These are phyloP conservation scores for Tridacna crocea DNA, from an alignment of 2,888 invertebrate species.

Conservation along the genomic window DNA sequence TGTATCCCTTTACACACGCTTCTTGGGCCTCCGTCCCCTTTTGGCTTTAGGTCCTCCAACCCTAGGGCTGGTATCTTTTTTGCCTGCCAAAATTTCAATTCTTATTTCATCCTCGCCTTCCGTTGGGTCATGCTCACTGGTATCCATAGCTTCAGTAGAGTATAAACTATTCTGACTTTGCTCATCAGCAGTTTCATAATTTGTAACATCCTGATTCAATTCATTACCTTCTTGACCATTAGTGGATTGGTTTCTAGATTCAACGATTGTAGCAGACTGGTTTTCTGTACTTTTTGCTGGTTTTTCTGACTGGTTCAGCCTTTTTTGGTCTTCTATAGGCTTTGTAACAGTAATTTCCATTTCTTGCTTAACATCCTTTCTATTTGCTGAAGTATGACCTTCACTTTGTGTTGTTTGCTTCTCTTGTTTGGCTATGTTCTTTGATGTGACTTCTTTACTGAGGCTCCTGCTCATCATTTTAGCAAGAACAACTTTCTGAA, in stretches of 20 bases:
- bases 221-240: background rate
- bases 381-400: background rate
- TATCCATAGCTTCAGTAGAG: constrained; percentile 6
- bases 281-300: background rate
- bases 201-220: background rate
- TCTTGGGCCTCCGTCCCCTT: constrained; percentile 1
- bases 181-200: background rate
- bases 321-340: background rate
- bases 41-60: background rate
- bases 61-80: background rate
- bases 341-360: background rate
- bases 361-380: background rate
- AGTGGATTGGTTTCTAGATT: background rate
- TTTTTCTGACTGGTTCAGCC: background rate
- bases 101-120: background rate
- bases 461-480: constrained; percentile 6
- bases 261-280: background rate
- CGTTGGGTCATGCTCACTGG: background rate
- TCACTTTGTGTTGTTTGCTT: background rate
- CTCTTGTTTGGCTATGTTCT: background rate
- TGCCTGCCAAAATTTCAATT: background rate
- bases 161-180: background rate
- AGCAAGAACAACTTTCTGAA: constrained; percentile 16
- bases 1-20: background rate
- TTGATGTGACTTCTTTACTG: background rate